Evolutionary conservation across 1,140 invertebrate species (phyloP).

Genomic region (Chlorops oryzae): DNA sequence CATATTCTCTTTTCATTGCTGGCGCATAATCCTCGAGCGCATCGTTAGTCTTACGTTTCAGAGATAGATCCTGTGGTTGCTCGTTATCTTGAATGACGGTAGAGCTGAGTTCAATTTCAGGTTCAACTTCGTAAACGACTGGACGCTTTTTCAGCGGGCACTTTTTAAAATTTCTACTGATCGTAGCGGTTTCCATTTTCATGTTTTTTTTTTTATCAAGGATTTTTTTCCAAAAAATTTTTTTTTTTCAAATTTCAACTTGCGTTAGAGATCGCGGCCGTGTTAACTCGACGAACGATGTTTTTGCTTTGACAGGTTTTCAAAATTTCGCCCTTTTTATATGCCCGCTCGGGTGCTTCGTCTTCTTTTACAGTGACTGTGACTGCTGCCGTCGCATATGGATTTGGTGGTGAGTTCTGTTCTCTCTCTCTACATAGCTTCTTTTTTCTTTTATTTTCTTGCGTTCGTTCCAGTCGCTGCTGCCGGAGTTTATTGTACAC

Average conservation of each 20-base stretch:
- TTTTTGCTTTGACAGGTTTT: conserved; percentile 45
- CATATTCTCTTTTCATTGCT: conserved; percentile 37
- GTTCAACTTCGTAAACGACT: conserved; percentile 56
- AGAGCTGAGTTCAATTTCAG: conserved; percentile 22
- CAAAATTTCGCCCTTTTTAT: conserved; percentile 37
- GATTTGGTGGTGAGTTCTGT: neutral
- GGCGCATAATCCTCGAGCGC: conserved; percentile 28
- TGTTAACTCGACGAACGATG: conserved; percentile 42
- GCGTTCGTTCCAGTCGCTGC: conserved; percentile 11
- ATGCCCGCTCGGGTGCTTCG: conserved; percentile 21
- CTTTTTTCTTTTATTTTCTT: conserved; percentile 26
- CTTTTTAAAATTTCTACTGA: conserved; percentile 67
- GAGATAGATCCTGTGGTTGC: conserved; percentile 61
- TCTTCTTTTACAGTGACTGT: conserved; percentile 27
- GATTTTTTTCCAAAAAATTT: neutral
- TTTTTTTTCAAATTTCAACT: conserved; percentile 10
- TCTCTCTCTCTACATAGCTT: conserved; percentile 10
- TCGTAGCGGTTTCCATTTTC: conserved; percentile 25
- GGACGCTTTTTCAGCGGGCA: conserved; percentile 86
- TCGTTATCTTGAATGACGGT: conserved; percentile 15
- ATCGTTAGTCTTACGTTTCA: conserved; percentile 31
- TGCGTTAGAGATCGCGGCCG: conserved; percentile 15
- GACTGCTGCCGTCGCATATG: conserved; percentile 7
- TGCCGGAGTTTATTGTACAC: too few species aligned
- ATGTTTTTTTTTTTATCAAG: conserved; percentile 5